Evolutionary conservation across 2,888 invertebrate species (phyloP), one percentile per base, ranked within the genome.

Genomic region (Amiota minor): DNA sequence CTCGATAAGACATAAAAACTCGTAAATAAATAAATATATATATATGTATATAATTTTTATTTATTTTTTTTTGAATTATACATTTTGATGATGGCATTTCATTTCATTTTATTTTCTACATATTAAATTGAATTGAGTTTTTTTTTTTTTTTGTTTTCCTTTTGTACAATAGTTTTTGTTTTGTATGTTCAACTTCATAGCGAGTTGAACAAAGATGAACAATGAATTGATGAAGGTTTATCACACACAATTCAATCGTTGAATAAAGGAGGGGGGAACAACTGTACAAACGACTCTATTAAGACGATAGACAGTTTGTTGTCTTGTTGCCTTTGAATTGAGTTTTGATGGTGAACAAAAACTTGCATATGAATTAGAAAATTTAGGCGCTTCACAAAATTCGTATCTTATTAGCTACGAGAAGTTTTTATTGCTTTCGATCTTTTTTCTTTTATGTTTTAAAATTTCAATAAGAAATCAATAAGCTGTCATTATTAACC

Each of bases 271-370:
- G 56, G 20, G 18, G 56, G 18, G 53, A 16, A n/a, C 62, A 45
- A n/a, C 62, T 65, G 49, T 49, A 47, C 3, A 65, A n/a, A 65
- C 65, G 47, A 65, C 65, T 65, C 65, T 65, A 65, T 65, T 65
- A 59, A 46, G 47, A 20, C 47, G 9, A 35, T 35, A 35, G 35
- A 35, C 6, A 6, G 35, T 35, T 4, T 35, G 35, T 35, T 35
- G 35, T 35, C 35, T 35, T 35, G 35, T 35, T 35, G 6, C 6
- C 6, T 35, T 35, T 35, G 35, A 35, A 35, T 35, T 35, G 35
- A 35, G 35, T 35, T 35, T 35, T 35, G 23, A 59, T 10, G 20
- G n/a, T 9, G 59, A 18, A 16, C 16, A 20, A 59, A 59, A 59
- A 46, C 16, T 14, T 64, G 65, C 65, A 65, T 65, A 65, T 49